Evolutionary conservation across 2,113 vertebrate genomes (phyloP).

Genomic region (Prunella fulvescens): DNA sequence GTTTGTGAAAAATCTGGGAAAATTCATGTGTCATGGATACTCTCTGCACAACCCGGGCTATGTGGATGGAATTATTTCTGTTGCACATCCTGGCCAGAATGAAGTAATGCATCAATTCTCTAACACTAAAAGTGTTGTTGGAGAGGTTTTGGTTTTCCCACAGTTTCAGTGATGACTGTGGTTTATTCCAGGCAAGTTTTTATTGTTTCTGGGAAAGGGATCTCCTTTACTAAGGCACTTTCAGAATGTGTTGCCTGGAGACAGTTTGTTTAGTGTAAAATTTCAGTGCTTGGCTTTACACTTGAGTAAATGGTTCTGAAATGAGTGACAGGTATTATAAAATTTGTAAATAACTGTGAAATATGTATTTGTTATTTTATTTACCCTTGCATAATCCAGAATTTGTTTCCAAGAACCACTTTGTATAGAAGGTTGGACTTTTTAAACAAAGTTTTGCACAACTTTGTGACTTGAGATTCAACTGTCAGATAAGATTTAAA

Average conservation of each 20-base stretch:
- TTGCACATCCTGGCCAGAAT: not conserved
- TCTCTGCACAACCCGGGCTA: not conserved
- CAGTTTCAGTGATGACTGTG: not conserved
- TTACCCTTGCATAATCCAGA: constrained; percentile 86
- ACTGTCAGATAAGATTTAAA: not conserved
- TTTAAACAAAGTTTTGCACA: constrained; percentile 67
- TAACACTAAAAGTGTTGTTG: not conserved
- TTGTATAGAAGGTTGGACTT: constrained; percentile 34
- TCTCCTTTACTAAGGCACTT: constrained; percentile 73
- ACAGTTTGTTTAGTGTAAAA: constrained; percentile 73
- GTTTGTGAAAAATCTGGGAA: not conserved
- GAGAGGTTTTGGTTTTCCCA: rapidly evolving
- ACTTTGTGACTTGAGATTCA: constrained; percentile 65
- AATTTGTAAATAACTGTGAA: constrained; percentile 96
- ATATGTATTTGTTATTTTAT: constrained; percentile 97
- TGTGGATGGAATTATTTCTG: not conserved
- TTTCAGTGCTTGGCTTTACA: constrained; percentile 72
- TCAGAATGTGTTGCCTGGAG: constrained; percentile 70
- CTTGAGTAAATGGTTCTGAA: constrained; percentile 81
- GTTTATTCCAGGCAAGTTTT: constrained; percentile 60
- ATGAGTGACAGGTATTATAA: constrained; percentile 90
- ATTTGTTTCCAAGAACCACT: constrained; percentile 66
- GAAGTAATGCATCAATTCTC: not conserved
- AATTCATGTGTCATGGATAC: not conserved
- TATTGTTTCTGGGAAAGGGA: constrained; percentile 65